These are phyloP conservation scores for Monarcha castaneiventris DNA, from an alignment of 2,113 vertebrate genomes.

Conservation along the genomic window DNA sequence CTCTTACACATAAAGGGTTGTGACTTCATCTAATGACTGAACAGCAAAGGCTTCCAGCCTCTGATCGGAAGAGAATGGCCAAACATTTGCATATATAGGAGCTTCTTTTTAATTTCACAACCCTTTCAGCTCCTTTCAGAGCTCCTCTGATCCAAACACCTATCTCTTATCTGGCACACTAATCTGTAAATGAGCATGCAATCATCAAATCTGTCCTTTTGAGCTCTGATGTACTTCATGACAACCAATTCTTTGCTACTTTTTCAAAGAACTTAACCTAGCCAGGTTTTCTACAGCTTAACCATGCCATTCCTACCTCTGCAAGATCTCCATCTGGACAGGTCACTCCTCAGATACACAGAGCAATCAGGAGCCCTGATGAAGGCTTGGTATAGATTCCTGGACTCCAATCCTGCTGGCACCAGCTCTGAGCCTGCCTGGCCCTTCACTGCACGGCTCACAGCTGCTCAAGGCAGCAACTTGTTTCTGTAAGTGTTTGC, in stretches of 20 bases:
- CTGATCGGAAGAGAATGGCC: not conserved
- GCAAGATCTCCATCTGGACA: not conserved
- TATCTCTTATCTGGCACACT: not conserved
- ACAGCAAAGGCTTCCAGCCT: not conserved
- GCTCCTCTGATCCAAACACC: not conserved
- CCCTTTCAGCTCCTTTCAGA: not conserved
- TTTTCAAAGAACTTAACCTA: not conserved
- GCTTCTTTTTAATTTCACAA: not conserved
- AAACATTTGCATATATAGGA: not conserved
- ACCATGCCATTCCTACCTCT: not conserved
- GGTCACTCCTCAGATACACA: not conserved
- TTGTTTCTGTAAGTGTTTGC: fast-evolving
- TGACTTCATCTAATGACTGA: constrained; percentile 22
- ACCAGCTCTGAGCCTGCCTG: not conserved
- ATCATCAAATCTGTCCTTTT: not conserved
- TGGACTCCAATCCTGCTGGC: not conserved
- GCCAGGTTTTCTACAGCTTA: not conserved
- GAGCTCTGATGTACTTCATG: not conserved
- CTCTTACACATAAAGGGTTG: not conserved
- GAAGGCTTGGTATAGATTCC: not conserved
- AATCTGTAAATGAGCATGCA: not conserved
- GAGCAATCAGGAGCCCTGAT: not conserved
- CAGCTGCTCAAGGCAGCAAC: not conserved
- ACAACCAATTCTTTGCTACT: not conserved
- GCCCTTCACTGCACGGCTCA: not conserved